Conservation (phyloP, 2,797 vertebrate genomes). For the Urophycis tenuis region DNA sequence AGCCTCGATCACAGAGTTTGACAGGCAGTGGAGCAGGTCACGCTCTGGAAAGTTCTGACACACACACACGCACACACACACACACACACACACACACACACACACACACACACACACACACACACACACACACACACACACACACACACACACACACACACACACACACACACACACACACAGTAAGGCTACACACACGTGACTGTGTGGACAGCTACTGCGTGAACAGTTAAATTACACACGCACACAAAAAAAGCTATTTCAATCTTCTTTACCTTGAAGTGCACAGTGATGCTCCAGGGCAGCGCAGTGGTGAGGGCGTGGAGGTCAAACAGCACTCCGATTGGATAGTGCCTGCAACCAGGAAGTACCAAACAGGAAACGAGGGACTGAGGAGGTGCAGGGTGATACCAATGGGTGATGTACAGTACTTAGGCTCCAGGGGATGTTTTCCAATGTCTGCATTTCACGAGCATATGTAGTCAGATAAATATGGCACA, state of each 20-base stretch:
- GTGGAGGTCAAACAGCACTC: slow-evolving; percentile 94
- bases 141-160: slow-evolving; percentile 3
- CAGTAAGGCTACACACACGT: neutral
- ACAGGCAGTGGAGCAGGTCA: slow-evolving; percentile 90
- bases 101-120: neutral
- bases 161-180: neutral
- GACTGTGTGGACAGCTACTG: neutral
- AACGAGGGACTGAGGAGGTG: neutral
- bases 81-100: slow-evolving; percentile 9
- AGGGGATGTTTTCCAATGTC: neutral
- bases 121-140: neutral
- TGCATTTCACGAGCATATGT: neutral
- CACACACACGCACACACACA: slow-evolving; percentile 9
- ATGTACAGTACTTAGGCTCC: neutral
- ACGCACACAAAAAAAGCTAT: neutral
- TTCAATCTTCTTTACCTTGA: slow-evolving; percentile 79
- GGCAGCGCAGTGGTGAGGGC: slow-evolving; percentile 90
- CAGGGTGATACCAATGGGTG: neutral
- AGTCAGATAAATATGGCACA: neutral
- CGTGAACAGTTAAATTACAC: neutral
- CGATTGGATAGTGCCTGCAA: slow-evolving; percentile 93
- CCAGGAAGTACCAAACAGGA: slow-evolving; percentile 4
- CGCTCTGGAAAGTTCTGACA: slow-evolving; percentile 86
- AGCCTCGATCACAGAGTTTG: slow-evolving; percentile 89
- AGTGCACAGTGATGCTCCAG: slow-evolving; percentile 96